Evolutionary conservation across 2,888 invertebrate species (phyloP), one percentile per base, ranked within the genome.

Genomic region (Drosophila koepferae): DNA sequence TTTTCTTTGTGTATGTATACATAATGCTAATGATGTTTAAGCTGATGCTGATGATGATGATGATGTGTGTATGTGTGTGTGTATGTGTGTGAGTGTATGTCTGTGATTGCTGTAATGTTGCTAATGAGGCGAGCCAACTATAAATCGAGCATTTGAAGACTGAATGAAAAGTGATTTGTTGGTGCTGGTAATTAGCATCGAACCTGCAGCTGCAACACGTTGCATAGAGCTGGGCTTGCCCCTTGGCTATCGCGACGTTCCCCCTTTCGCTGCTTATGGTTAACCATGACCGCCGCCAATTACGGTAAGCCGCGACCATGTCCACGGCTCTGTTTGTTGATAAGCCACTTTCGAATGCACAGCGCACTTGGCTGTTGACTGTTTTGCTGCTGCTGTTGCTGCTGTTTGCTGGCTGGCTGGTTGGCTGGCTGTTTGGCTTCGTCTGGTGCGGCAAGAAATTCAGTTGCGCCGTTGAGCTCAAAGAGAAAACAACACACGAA

Each of bases 391-490:
- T 59, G 66, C 34, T 62, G 80, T 41, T 55, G 58, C 28, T 43
- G 46, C 10, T 61, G 74, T 61, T 74, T 59, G 66, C 56, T 75
- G 62, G 67, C 62, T 75, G 62, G 68, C 62, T 54, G 41, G 74
- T 58, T 74, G 70, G 61, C 60, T 75, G 62, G 67, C 60, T 60
- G 65, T 78, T 81, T 77, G 77, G 63, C 63, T 64, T 76, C 64
- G 75, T 78, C 63, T 69, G 84, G 66, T 63, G 61, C 73, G 69
- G 54, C 67, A 75, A 76, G 74, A 78, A 86, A 80, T 84, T 88
- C 84, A 85, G 85, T 85, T 88, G 85, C 84, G 80, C 79, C 84
- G 86, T 65, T 71, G 85, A 86, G 86, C 82, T 82, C 89, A 82
- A 84, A 89, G 86, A 84, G 89, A 86, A 89, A 89, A 89, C 85